phyloP scores from a whole-genome alignment of 2,888 invertebrate species.

The Aphodius granarius region DNA sequence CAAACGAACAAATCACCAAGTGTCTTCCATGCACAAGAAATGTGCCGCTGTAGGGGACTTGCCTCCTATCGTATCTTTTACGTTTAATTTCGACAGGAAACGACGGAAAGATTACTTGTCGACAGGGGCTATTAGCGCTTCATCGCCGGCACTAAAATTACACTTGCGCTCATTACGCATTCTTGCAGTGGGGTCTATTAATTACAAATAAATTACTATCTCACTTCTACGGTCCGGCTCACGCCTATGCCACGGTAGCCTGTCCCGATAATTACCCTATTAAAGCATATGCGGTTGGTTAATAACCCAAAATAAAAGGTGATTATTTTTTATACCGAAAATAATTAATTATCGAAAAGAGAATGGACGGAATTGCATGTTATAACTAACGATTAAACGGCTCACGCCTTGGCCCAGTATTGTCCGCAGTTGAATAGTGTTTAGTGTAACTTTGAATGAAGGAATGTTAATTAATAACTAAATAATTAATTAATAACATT shows the following conservation, averaged over 20 bases:
- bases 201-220: slow-evolving; percentile 26
- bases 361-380: not conserved
- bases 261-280: slow-evolving; percentile 31
- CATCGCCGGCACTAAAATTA: slow-evolving; percentile 16
- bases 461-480: no score
- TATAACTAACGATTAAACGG: not conserved
- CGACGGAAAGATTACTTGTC: slow-evolving; percentile 16
- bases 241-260: slow-evolving; percentile 25
- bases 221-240: slow-evolving; percentile 2
- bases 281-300: slow-evolving; percentile 29
- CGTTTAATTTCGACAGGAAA: slow-evolving; percentile 23
- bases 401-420: not conserved
- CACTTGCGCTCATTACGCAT: slow-evolving; percentile 16
- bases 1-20: not conserved
- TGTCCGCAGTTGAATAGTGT: not conserved
- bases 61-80: not conserved
- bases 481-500: no score
- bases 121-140: slow-evolving; percentile 19
- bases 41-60: not conserved
- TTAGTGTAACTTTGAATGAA: not conserved
- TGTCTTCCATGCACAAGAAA: not conserved
- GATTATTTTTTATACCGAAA: slow-evolving; percentile 5
- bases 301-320: slow-evolving; percentile 2
- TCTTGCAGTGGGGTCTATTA: slow-evolving; percentile 17
- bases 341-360: slow-evolving; percentile 5